These are phyloP conservation scores for Pseudocheirus occidentalis DNA, from an alignment of 2,797 vertebrate genomes.

Conservation along the genomic window DNA sequence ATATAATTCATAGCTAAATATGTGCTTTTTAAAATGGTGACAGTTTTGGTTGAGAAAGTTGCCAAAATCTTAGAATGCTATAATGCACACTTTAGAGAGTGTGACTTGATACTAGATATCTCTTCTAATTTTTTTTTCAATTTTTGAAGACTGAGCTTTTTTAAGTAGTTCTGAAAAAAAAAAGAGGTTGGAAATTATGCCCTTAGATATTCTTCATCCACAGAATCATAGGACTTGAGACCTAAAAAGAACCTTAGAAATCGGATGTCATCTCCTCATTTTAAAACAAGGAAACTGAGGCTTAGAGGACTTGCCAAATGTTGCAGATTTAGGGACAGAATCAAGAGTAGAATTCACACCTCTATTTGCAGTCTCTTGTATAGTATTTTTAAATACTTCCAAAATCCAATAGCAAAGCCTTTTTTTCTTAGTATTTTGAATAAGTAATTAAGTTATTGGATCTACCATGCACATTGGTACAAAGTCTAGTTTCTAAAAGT, in stretches of 20 bases:
- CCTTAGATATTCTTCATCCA: slow-evolving; percentile 1
- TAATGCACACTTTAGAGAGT: background rate
- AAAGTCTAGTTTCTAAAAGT: slow-evolving; percentile 74
- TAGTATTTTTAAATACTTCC: background rate
- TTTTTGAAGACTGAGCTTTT: slow-evolving; percentile 5
- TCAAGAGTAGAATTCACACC: background rate
- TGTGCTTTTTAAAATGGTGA: background rate
- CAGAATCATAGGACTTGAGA: background rate
- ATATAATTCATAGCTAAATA: background rate
- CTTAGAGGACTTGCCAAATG: background rate
- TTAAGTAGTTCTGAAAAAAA: slow-evolving; percentile 11
- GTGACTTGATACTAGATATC: background rate
- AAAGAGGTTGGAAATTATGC: slow-evolving; percentile 23
- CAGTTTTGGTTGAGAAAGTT: background rate
- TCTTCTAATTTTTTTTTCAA: background rate
- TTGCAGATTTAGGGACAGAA: background rate
- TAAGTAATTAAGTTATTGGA: slow-evolving; percentile 52
- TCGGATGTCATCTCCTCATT: background rate
- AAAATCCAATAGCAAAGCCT: slow-evolving; percentile 12
- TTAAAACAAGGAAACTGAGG: background rate
- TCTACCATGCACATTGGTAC: slow-evolving; percentile 60
- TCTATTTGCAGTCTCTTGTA: background rate
- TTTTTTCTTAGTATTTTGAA: background rate
- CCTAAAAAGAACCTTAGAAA: background rate
- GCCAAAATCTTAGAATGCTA: background rate